A percentile compares a stretch with the other conserved stretches of the same genome.
phyloP scores from a whole-genome alignment of 1,140 invertebrate species.

The Tetraneura akinire region DNA sequence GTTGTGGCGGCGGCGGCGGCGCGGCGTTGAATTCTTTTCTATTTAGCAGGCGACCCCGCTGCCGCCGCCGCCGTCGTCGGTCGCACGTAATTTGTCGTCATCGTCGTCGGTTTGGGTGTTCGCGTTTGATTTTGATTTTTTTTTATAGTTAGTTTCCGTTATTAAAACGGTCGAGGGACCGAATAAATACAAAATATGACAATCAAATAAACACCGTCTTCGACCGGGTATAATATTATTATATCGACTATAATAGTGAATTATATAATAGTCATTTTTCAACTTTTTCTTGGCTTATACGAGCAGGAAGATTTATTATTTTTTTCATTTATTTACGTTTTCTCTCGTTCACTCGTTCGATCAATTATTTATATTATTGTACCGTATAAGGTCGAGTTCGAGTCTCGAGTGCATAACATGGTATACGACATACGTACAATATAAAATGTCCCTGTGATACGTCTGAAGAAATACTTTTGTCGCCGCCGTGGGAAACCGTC shows the following conservation, averaged over 20 bases:
- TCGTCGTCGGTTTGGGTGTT: conserved; percentile 15
- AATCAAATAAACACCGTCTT: conserved; percentile 3
- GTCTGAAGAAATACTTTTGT: not conserved
- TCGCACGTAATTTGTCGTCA: not conserved
- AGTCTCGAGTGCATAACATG: not conserved
- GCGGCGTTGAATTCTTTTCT: conserved; percentile 47
- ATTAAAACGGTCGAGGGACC: not conserved
- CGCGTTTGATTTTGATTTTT: conserved; percentile 31
- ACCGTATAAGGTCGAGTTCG: conserved; percentile 13
- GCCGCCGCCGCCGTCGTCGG: not conserved
- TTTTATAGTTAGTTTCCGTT: conserved; percentile 36
- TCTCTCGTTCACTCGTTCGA: not conserved
- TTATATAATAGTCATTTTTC: not conserved
- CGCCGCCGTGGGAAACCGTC: conserved; percentile 25
- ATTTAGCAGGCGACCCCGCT: conserved; percentile 45
- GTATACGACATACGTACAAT: not conserved
- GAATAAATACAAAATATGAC: not conserved
- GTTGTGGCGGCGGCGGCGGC: not conserved
- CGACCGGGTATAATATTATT: not conserved
- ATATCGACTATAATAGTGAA: not conserved
- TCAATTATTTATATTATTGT: not conserved
- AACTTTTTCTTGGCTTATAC: not conserved
- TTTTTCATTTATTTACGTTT: not conserved
- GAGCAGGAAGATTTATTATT: not conserved
- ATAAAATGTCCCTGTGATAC: not conserved